phyloP scores from a whole-genome alignment of 2,797 vertebrate species.

The Ctenosaura bakeri region DNA sequence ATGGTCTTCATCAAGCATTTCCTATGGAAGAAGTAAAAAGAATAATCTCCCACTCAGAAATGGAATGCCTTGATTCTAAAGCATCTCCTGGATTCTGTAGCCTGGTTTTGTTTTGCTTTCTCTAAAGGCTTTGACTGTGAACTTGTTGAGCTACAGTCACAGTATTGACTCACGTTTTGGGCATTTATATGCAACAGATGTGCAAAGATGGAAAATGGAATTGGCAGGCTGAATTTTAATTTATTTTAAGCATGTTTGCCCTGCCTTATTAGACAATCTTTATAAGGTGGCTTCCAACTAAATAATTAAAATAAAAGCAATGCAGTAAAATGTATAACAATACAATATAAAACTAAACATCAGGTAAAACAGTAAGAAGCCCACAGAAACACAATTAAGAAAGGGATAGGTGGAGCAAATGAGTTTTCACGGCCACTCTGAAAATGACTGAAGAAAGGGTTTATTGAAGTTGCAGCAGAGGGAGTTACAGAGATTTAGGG shows the following conservation, averaged over 20 bases:
- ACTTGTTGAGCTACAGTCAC: not conserved
- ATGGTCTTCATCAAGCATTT: not conserved
- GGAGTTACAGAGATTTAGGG: not conserved
- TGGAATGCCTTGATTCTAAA: not conserved
- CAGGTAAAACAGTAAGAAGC: not conserved
- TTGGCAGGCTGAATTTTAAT: not conserved
- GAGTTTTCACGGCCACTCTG: not conserved
- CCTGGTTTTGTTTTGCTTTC: not conserved
- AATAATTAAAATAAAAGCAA: not conserved
- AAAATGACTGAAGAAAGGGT: not conserved
- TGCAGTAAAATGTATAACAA: not conserved
- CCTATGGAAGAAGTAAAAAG: not conserved
- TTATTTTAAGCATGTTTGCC: too few relatives aligned
- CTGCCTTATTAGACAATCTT: not conserved
- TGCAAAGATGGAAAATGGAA: not conserved
- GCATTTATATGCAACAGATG: not conserved
- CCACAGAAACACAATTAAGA: not conserved
- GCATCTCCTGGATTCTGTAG: not conserved
- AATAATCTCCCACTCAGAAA: not conserved
- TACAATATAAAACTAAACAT: not conserved
- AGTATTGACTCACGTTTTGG: not conserved
- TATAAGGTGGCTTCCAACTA: not conserved
- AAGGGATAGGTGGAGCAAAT: not conserved
- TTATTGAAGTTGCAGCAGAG: not conserved
- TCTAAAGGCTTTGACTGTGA: not conserved